These are phyloP conservation scores for Herpailurus yagouaroundi DNA, from an alignment of 2,113 vertebrate species.

Conservation along the genomic window DNA sequence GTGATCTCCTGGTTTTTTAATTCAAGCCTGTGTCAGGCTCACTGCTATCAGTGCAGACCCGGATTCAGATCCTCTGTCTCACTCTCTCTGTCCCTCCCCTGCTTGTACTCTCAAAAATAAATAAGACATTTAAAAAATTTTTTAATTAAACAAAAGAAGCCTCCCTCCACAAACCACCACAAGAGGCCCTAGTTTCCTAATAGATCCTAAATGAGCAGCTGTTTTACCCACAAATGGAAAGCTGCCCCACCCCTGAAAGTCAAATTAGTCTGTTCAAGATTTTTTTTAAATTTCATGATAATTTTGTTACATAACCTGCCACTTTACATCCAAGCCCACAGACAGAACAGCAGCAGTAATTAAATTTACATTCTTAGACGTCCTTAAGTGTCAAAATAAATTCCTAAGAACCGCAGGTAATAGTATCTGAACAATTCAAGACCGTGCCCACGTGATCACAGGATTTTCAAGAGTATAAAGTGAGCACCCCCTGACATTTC, in stretches of 20 bases:
- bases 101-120: too few species aligned
- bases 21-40: too few species aligned
- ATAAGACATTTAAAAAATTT: too few species aligned
- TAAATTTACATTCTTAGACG: conserved; percentile 43
- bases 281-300: neutral
- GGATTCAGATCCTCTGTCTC: too few species aligned
- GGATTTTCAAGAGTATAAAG: neutral
- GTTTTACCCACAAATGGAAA: neutral
- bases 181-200: neutral
- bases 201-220: neutral
- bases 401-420: conserved; percentile 33
- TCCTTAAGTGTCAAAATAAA: conserved; percentile 65
- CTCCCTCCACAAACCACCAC: neutral
- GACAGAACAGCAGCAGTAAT: conserved; percentile 41
- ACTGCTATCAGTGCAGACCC: too few species aligned
- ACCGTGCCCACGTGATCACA: neutral
- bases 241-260: neutral
- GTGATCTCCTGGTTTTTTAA: too few species aligned
- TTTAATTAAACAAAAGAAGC: neutral
- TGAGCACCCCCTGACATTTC: neutral
- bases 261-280: neutral
- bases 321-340: conserved; percentile 35
- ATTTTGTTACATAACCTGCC: neutral
- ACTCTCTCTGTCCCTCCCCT: too few species aligned
- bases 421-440: neutral